A percentile compares a stretch with the other conserved stretches of the same genome.
phyloP scores from a whole-genome alignment of 2,113 vertebrate genomes.

The Pedionomus torquatus region DNA sequence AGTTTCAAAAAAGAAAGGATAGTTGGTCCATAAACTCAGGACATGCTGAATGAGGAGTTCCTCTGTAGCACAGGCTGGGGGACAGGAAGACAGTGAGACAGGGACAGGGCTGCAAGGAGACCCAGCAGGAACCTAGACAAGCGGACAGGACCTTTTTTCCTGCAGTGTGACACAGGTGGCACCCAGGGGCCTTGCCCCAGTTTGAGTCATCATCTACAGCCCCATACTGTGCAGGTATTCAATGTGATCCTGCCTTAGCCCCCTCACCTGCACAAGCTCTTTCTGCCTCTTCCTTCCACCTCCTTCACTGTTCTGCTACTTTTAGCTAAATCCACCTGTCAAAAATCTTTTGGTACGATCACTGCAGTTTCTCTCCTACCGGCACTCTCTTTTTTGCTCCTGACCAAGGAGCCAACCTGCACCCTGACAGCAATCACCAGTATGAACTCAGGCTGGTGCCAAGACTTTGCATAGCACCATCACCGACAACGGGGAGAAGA shows the following conservation, averaged over 20 bases:
- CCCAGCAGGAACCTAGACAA: background rate
- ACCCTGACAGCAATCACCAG: fast-evolving
- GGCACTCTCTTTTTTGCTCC: background rate
- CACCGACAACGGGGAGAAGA: fast-evolving
- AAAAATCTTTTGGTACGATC: fast-evolving
- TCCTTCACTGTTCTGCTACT: background rate
- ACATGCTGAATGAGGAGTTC: background rate
- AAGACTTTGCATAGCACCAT: background rate
- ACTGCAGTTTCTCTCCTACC: background rate
- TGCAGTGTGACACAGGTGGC: background rate
- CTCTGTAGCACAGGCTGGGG: background rate
- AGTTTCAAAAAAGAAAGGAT: background rate
- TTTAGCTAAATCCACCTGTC: background rate
- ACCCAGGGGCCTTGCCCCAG: background rate
- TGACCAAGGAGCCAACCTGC: fast-evolving
- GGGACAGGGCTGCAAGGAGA: background rate
- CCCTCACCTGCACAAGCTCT: background rate
- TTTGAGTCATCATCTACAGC: fast-evolving
- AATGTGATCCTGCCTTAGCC: background rate
- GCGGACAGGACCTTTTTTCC: background rate
- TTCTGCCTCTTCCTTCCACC: background rate
- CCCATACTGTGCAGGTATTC: fast-evolving
- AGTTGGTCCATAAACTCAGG: background rate
- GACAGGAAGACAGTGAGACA: fast-evolving
- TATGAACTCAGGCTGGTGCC: fast-evolving